These are phyloP conservation scores for Macrotrachela quadricornifera DNA, from an alignment of 1,140 invertebrate species.

Conservation along the genomic window DNA sequence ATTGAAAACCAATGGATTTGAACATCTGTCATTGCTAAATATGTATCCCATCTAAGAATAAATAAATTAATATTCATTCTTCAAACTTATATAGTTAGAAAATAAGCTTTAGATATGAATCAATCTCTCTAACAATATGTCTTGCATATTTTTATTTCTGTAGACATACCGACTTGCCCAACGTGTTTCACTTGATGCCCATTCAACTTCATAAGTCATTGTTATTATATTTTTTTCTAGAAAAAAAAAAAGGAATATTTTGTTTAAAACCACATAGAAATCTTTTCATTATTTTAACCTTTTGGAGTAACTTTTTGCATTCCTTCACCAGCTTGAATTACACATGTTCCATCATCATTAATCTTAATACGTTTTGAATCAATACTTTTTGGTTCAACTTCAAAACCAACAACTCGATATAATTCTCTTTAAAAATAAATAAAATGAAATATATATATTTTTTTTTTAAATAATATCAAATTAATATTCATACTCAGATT, in stretches of 20 bases:
- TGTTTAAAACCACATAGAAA: too few species aligned
- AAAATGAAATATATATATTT: too few species aligned
- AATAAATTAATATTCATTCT: too few species aligned
- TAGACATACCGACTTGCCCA: slow-evolving; percentile 52
- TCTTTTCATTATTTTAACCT: too few species aligned
- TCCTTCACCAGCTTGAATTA: background rate
- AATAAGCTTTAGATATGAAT: too few species aligned
- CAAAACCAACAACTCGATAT: slow-evolving; percentile 83
- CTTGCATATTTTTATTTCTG: too few species aligned
- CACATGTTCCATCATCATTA: background rate
- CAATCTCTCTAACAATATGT: too few species aligned
- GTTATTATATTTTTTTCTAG: slow-evolving; percentile 33
- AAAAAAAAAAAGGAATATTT: too few species aligned
- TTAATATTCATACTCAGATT: background rate
- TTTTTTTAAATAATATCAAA: too few species aligned
- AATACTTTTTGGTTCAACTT: slow-evolving; percentile 56
- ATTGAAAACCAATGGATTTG: slow-evolving; percentile 99
- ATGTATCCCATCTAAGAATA: slow-evolving; percentile 59
- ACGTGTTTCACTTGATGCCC: slow-evolving; percentile 62
- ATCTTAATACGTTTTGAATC: slow-evolving; percentile 9
- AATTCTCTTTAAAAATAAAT: slow-evolving; percentile 30
- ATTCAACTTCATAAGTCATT: slow-evolving; percentile 84
- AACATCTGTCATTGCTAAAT: slow-evolving; percentile 75
- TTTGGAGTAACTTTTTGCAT: background rate
- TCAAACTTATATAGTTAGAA: too few species aligned